These are phyloP conservation scores for Macaca nemestrina DNA, from an alignment of 2,113 vertebrate genomes.

Conservation along the genomic window DNA sequence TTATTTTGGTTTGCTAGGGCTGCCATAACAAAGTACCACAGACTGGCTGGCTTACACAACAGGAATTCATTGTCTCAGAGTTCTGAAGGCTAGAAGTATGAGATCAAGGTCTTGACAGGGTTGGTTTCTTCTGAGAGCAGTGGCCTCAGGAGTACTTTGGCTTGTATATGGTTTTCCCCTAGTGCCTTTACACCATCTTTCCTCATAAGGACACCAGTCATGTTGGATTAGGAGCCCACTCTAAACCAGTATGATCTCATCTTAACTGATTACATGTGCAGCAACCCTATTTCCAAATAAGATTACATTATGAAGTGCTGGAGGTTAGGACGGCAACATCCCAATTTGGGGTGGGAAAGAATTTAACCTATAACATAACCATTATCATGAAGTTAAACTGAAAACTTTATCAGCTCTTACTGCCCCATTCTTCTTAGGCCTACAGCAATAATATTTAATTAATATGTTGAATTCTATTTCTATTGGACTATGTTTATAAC, in stretches of 20 bases:
- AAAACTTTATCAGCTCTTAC: conserved; percentile 13
- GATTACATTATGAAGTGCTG: not conserved
- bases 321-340: not conserved
- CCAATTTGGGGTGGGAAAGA: not conserved
- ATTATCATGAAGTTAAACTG: not conserved
- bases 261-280: not conserved
- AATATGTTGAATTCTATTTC: not conserved
- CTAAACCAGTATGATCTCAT: not conserved
- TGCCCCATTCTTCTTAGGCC: not conserved
- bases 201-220: not conserved
- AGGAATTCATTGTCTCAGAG: not conserved
- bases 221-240: not conserved
- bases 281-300: not conserved
- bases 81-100: not conserved
- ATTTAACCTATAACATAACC: not conserved
- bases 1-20: not conserved
- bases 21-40: not conserved
- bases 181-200: not conserved
- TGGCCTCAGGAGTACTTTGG: not conserved
- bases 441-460: not conserved
- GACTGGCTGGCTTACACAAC: not conserved
- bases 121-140: not conserved
- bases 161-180: not conserved
- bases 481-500: not conserved
- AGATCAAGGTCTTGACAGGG: not conserved